Evolutionary conservation across 2,113 vertebrate species (phyloP).

Genomic region (Rhinoptilus africanus): DNA sequence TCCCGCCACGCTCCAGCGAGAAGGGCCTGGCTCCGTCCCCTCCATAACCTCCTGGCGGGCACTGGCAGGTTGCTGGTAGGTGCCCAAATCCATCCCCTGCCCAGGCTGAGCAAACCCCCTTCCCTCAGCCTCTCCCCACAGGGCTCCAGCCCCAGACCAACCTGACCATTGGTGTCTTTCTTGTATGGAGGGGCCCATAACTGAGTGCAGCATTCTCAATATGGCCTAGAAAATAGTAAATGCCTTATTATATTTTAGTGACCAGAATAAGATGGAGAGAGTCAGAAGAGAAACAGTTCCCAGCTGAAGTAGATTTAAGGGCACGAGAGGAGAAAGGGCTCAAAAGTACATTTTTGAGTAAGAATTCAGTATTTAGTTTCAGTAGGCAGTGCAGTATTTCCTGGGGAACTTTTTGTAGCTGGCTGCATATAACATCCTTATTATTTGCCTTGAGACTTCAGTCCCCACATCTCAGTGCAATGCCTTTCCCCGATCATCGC

Average conservation of each 20-base stretch:
- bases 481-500: not conserved
- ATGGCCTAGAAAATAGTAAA: not conserved
- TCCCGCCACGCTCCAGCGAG: accelerated
- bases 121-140: not conserved
- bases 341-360: not conserved
- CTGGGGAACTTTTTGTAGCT: not conserved
- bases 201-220: not conserved
- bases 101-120: not conserved
- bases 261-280: accelerated
- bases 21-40: not conserved
- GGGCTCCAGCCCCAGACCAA: not conserved
- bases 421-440: not conserved
- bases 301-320: not conserved
- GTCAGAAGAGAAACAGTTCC: not conserved
- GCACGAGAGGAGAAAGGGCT: not conserved
- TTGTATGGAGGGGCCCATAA: not conserved
- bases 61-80: not conserved
- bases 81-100: not conserved
- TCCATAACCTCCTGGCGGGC: not conserved
- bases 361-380: not conserved
- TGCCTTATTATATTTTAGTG: not conserved
- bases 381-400: not conserved
- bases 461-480: not conserved
- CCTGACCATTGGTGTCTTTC: not conserved
- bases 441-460: not conserved